Base-by-base conservation (phyloP, 1,140 invertebrate species). In the Sitobion miscanthi region DNA sequence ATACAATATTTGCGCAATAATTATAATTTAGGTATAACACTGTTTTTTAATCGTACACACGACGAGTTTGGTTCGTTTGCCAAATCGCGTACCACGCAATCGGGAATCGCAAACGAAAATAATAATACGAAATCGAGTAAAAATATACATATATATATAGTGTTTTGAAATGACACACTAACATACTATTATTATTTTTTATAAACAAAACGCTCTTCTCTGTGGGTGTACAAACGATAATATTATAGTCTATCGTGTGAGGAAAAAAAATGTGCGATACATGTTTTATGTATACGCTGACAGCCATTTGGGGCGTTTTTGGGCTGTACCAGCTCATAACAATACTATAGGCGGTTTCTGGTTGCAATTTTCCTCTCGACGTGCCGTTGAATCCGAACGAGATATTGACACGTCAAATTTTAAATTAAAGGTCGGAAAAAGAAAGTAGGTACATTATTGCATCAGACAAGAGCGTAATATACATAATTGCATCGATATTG, bases 401-500 rank as follows among this genome's bases (percentile, higher is more conserved):
- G 82, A 93, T 69, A 69, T 86, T 93, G 91, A 93, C 82, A 86
- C 35, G 91, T 93, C 69, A 85, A 86, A 85, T 49, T 47, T 20
- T 49, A 82, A 83, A 69, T 35, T 35, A 35, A 35, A 35, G 35
- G 35, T 35, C 35, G 35, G 35, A 35, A 35, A 35, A 35, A 35
- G 35, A 35, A 35, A 35, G 35, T 35, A 35, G 21, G 47, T 86
- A 14, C 25, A 6, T n/a, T n/a, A n/a, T n/a, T n/a, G n/a, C n/a
- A n/a, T 87, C 45, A 47, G 21, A n/a, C 6, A 87, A 30, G 25
- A 35, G 35, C 11, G 35, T 35, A 35, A 35, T 35, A 35, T 35
- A 35, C 35, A 47, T n/a, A n/a, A n/a, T 86, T 42, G 23, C 42
- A 85, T 85, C 23, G 3, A 25, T 45, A 14, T 35, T 35, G 21